phyloP scores from a whole-genome alignment of 2,888 invertebrate species.

The Ochropleura leucogaster region DNA sequence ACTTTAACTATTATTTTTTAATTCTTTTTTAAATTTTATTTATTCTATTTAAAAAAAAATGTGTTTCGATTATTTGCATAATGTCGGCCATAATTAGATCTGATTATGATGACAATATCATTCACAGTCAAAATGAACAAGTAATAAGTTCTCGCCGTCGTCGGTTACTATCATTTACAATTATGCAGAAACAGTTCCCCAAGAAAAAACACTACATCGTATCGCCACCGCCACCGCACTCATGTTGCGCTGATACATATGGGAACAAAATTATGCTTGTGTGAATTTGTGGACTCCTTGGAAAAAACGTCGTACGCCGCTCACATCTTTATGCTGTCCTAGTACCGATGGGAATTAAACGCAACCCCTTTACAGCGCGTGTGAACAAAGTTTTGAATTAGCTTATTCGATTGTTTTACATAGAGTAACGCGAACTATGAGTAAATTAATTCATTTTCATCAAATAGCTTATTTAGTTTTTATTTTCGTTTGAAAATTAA shows the following conservation, averaged over 20 bases:
- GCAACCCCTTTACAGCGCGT: conserved; percentile 59
- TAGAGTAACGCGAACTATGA: neutral
- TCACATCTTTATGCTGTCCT: conserved; percentile 63
- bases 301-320: conserved; percentile 48
- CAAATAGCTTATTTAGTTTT: conserved; percentile 13
- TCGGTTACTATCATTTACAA: neutral
- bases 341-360: conserved; percentile 69
- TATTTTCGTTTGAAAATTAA: conserved; percentile 19
- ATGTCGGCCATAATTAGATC: too few relatives aligned
- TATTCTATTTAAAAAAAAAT: neutral
- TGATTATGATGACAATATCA: neutral
- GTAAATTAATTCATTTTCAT: conserved; percentile 12
- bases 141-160: too few relatives aligned
- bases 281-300: conserved; percentile 55
- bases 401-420: neutral
- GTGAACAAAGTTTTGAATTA: conserved; percentile 36
- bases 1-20: too few relatives aligned
- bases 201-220: neutral
- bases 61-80: neutral
- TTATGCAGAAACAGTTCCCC: neutral
- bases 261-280: conserved; percentile 69
- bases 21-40: too few relatives aligned
- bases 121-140: neutral
- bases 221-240: conserved; percentile 30
- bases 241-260: conserved; percentile 66